Percentiles rank a stretch among this genome's conserved stretches.
Conservation (phyloP, 2,888 invertebrate genomes). For the Sinopyrophorus schimmeli region DNA sequence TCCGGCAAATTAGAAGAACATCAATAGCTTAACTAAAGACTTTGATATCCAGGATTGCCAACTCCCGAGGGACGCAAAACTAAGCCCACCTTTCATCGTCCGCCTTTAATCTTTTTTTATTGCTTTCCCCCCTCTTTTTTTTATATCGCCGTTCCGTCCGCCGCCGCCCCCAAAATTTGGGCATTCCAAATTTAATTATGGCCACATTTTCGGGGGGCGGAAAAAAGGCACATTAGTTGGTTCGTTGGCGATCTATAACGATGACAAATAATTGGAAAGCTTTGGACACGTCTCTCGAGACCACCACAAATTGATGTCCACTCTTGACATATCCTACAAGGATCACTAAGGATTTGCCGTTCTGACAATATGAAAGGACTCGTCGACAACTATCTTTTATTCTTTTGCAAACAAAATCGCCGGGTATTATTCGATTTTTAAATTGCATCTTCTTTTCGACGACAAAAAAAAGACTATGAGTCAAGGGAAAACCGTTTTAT, state of each 20-base stretch:
- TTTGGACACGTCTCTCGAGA: constrained; percentile 32
- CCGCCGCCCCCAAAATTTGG: too few relatives aligned
- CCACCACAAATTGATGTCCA: constrained; percentile 36
- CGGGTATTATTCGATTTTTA: too few relatives aligned
- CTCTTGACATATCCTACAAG: constrained; percentile 29
- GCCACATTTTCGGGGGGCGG: too few relatives aligned
- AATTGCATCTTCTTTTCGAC: too few relatives aligned
- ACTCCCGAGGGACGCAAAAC: constrained; percentile 42
- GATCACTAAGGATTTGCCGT: constrained; percentile 23
- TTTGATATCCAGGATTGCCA: constrained; percentile 42
- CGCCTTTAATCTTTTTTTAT: too few relatives aligned
- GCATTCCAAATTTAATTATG: too few relatives aligned
- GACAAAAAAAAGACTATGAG: too few relatives aligned
- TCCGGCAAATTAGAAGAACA: constrained; percentile 52
- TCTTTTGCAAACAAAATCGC: background rate
- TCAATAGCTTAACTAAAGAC: constrained; percentile 50
- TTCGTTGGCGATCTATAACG: constrained; percentile 30
- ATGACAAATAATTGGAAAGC: constrained; percentile 35
- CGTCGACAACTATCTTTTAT: constrained; percentile 8
- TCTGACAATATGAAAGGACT: constrained; percentile 14
- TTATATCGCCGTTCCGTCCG: too few relatives aligned
- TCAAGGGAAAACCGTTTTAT: too few relatives aligned
- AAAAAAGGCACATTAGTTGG: constrained; percentile 26
- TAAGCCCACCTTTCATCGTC: too few relatives aligned
- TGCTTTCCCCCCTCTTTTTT: too few relatives aligned